Conservation (phyloP, 2,797 vertebrate genomes). For the Leptatherina wallacei region DNA sequence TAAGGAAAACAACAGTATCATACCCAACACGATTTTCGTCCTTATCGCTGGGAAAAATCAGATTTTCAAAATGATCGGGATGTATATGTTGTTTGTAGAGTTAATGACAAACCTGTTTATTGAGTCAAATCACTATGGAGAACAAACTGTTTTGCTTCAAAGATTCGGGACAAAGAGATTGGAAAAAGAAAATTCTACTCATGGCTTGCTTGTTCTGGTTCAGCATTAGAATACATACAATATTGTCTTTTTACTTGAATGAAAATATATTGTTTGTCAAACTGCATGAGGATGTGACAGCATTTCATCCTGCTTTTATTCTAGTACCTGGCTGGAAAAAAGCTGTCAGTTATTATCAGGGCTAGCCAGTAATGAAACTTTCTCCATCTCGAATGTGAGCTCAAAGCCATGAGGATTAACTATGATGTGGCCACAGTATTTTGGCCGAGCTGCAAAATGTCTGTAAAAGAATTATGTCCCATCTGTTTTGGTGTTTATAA, state of each 20-base stretch:
- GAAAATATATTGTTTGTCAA: constrained; percentile 2
- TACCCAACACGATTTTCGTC: constrained; percentile 8
- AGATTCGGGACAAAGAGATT: constrained; percentile 21
- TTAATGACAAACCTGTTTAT: constrained; percentile 40
- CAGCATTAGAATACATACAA: constrained; percentile 1
- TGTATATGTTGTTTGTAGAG: constrained; percentile 48
- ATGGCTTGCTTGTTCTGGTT: constrained; percentile 6
- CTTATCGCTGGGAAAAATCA: constrained; percentile 34
- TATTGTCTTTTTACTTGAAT: constrained; percentile 12
- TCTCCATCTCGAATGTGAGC: constrained; percentile 25
- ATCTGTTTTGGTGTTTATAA: constrained; percentile 76
- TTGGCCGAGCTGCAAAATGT: constrained; percentile 60
- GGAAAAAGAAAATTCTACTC: constrained; percentile 25
- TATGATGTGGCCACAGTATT: constrained; percentile 46
- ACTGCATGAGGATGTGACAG: constrained; percentile 5
- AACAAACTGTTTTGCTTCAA: constrained; percentile 20
- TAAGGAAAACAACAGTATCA: constrained; percentile 27
- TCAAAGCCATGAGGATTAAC: constrained; percentile 44
- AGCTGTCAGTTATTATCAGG: constrained; percentile 11
- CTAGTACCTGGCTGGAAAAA: neutral
- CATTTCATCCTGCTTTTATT: neutral
- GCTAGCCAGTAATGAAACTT: constrained; percentile 9
- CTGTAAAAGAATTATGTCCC: constrained; percentile 66
- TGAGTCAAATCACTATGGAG: constrained; percentile 29
- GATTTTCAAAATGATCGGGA: constrained; percentile 38